A percentile compares a stretch with the other conserved stretches of the same genome.
Evolutionary conservation across 92 coral and sea anemone genomes (phyloP).

Genomic region (Montipora capitata): DNA sequence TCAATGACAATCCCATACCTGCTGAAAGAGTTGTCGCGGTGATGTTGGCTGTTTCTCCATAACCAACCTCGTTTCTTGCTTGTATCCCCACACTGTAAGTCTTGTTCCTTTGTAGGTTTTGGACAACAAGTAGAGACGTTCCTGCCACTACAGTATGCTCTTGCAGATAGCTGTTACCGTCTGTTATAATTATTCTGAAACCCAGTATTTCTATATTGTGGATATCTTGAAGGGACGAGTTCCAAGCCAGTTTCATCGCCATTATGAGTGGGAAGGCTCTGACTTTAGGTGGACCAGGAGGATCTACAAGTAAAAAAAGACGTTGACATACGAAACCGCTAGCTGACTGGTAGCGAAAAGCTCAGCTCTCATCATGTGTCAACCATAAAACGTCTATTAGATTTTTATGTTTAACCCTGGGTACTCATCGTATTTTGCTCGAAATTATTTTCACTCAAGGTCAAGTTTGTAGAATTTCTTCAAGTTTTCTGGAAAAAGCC

Average conservation of each 20-base stretch:
- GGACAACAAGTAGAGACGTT: not conserved
- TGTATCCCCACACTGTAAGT: conserved; percentile 13
- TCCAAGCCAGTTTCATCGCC: conserved; percentile 20
- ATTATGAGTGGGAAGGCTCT: not conserved
- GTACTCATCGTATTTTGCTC: too few species aligned
- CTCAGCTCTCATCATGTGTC: too few species aligned
- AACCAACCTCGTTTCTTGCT: conserved; percentile 42
- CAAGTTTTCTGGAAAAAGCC: too few species aligned
- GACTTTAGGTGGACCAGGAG: conserved; percentile 20
- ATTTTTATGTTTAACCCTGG: too few species aligned
- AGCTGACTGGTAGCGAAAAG: too few species aligned
- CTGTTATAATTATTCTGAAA: conserved; percentile 22
- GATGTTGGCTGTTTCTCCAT: conserved; percentile 8
- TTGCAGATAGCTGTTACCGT: not conserved
- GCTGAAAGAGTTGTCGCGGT: conserved; percentile 11
- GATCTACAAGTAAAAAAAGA: not conserved
- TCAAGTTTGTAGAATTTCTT: too few species aligned
- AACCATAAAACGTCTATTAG: too few species aligned
- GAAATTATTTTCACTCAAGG: too few species aligned
- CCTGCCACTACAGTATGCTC: not conserved
- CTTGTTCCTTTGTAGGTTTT: conserved; percentile 15
- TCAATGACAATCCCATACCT: conserved; percentile 5
- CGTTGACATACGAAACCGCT: too few species aligned
- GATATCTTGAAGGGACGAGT: conserved; percentile 1
- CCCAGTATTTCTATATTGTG: conserved; percentile 23